Percentiles rank a stretch among this genome's conserved stretches.
phyloP scores from a whole-genome alignment of 2,113 vertebrate genomes.

The Notarius lentiginosus region DNA sequence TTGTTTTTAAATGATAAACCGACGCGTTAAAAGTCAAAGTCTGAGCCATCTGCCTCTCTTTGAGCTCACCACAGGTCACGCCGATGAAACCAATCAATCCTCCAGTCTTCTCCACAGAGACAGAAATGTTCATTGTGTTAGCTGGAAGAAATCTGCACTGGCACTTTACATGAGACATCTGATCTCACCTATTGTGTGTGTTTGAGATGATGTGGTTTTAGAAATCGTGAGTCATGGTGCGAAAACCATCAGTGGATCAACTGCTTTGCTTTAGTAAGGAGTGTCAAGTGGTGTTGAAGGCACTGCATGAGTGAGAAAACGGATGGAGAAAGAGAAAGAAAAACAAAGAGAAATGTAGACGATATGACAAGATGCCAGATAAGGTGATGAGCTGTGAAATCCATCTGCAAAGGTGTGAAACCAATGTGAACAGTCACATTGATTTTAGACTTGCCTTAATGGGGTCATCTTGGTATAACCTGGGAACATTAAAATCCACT shows the following conservation, averaged over 20 bases:
- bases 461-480: neutral
- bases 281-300: neutral
- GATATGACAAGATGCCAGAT: constrained; percentile 16
- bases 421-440: neutral
- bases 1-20: neutral
- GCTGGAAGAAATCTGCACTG: too few relatives aligned
- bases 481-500: neutral
- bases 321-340: constrained; percentile 26
- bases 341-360: constrained; percentile 2
- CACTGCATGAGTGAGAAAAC: neutral
- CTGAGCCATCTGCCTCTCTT: neutral
- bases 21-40: neutral
- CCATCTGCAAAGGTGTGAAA: constrained; percentile 7
- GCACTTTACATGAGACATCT: neutral
- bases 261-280: neutral
- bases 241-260: constrained; percentile 1
- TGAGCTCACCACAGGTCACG: neutral
- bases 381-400: constrained; percentile 20
- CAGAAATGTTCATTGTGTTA: neutral
- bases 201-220: neutral
- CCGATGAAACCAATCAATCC: neutral
- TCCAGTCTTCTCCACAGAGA: neutral
- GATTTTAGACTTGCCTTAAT: neutral
- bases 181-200: neutral
- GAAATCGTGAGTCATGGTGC: constrained; percentile 4